Evolutionary conservation across 92 coral and sea anemone genomes (phyloP), one percentile per base, ranked within the genome.

Genomic region (Phenganax subtilis): DNA sequence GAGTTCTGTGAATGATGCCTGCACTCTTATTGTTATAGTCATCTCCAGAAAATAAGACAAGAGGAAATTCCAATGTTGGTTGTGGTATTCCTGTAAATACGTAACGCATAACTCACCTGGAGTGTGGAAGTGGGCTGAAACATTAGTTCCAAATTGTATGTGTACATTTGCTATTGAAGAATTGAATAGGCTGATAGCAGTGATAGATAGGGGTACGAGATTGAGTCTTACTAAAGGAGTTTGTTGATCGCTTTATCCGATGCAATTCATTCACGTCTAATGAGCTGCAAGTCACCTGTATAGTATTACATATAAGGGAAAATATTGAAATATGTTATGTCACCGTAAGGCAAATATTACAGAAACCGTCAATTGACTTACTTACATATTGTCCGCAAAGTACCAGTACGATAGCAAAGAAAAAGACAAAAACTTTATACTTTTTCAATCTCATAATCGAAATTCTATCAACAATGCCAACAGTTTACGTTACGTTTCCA

Each of bases 31-130:
- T 92, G 82, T 96, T 88, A 85, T 88, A 96, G 75, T 89, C 64
- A 64, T 86, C 78, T 10, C 88, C 97, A 84, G 91, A 87, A 83
- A 90, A 96, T 57, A 96, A 52, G 5, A 96, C 89, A 28, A 91
- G 70, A 14, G 99, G 99, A 67, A 85, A 96, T 75, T 96, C 99
- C 6, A 81, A 51, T 12, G 99, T 86, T n/a, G 99, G 99, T 57
- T 90, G 94, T 12, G 92, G 89, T 69, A 86, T 88, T 72, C 85
- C 92, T 91, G 80, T 6, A 76, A 15, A 29, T 51, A 57, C 51
- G 72, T 55, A 20, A 67, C 5, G 47, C 47, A 37, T 37, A 37
- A 37, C 47, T 37, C 47, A 37, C 5, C 47, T 1, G 47, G 25
- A 20, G 25, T 20, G 25, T 20, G 25, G 47, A 37, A 37, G 5